phyloP scores from a whole-genome alignment of 2,888 invertebrate species.

The Synergus laeviventris region DNA sequence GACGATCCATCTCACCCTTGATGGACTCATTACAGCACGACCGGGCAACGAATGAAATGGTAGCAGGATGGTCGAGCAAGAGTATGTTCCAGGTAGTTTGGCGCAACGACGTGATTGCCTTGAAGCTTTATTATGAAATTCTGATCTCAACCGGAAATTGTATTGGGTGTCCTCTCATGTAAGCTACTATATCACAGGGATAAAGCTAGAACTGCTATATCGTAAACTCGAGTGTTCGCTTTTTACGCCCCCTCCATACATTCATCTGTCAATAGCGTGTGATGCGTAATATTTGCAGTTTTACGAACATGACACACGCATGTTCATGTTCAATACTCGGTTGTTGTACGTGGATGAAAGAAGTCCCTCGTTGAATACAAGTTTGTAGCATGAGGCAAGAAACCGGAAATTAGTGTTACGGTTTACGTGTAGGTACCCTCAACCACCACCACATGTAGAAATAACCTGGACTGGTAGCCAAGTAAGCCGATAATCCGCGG shows the following conservation, averaged over 20 bases:
- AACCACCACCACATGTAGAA: slow-evolving; percentile 58
- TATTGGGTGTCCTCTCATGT: slow-evolving; percentile 36
- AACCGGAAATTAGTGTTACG: slow-evolving; percentile 58
- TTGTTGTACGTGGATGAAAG: slow-evolving; percentile 33
- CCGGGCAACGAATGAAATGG: slow-evolving; percentile 30
- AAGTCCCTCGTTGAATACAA: slow-evolving; percentile 46
- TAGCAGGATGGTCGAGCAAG: slow-evolving; percentile 40
- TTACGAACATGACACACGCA: background rate
- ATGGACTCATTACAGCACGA: slow-evolving; percentile 30
- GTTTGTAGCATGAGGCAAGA: slow-evolving; percentile 45
- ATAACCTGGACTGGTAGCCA: slow-evolving; percentile 62
- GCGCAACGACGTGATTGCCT: slow-evolving; percentile 41
- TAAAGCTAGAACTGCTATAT: slow-evolving; percentile 32
- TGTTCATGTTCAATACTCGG: background rate
- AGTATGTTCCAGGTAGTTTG: slow-evolving; percentile 33
- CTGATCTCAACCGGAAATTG: slow-evolving; percentile 54
- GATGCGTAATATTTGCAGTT: background rate
- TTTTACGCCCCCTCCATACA: slow-evolving; percentile 12
- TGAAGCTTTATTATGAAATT: slow-evolving; percentile 49
- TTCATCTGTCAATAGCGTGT: background rate
- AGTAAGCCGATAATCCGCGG: slow-evolving; percentile 74
- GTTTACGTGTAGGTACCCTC: slow-evolving; percentile 46
- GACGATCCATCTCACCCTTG: slow-evolving; percentile 23
- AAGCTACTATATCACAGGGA: slow-evolving; percentile 36
- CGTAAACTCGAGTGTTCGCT: slow-evolving; percentile 41